These are phyloP conservation scores for Sinonovacula constricta DNA, from an alignment of 1,140 invertebrate genomes.

Conservation along the genomic window DNA sequence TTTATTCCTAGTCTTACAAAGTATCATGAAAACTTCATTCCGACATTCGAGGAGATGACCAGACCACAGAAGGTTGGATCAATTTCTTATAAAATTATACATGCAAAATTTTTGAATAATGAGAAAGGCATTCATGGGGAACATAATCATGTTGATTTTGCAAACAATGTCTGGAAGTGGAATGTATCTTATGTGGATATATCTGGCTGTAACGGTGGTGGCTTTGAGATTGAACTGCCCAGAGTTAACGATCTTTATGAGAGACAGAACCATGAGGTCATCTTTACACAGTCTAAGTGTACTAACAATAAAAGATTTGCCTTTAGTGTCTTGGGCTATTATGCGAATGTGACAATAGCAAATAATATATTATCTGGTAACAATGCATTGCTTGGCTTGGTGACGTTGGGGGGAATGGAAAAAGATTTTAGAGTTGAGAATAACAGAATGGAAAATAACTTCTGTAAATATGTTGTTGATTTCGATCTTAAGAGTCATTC, in stretches of 20 bases:
- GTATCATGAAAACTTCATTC: constrained; percentile 74
- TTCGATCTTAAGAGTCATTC: constrained; percentile 95
- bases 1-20: constrained; percentile 77
- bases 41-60: constrained; percentile 77
- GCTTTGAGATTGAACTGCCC: constrained; percentile 84
- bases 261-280: constrained; percentile 69
- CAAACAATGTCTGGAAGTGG: constrained; percentile 79
- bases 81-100: constrained; percentile 72
- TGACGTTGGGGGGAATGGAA: constrained; percentile 96
- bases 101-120: constrained; percentile 69
- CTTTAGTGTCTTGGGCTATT: constrained; percentile 88
- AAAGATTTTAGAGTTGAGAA: constrained; percentile 91
- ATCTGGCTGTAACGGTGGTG: constrained; percentile 85
- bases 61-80: constrained; percentile 76
- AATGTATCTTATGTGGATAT: constrained; percentile 86
- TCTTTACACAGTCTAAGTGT: constrained; percentile 67
- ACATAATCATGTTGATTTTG: constrained; percentile 78
- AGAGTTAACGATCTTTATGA: constrained; percentile 70
- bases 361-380: constrained; percentile 93
- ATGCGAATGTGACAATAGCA: constrained; percentile 87
- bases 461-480: constrained; percentile 88
- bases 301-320: constrained; percentile 71
- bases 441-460: constrained; percentile 89
- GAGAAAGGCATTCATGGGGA: constrained; percentile 72
- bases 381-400: constrained; percentile 88